phyloP scores from a whole-genome alignment of 2,797 vertebrate species.

The Platyrinchus mystaceus region DNA sequence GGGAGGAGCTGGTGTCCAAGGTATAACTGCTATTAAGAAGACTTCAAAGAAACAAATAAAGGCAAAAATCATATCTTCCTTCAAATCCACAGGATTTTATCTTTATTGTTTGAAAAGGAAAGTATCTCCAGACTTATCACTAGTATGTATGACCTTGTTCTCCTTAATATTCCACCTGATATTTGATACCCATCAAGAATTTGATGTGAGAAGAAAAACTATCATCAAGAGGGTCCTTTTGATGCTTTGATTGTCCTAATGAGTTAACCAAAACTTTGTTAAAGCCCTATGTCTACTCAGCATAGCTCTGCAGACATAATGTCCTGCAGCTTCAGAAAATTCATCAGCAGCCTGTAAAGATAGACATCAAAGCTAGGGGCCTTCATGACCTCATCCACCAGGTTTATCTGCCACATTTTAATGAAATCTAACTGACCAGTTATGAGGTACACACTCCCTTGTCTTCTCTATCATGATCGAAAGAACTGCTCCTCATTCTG shows the following conservation, averaged over 20 bases:
- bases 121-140: neutral
- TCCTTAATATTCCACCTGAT: constrained; percentile 23
- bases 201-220: neutral
- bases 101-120: constrained; percentile 26
- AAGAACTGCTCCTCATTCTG: neutral
- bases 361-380: neutral
- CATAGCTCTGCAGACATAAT: neutral
- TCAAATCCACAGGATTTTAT: constrained; percentile 1
- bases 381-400: neutral
- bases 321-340: constrained; percentile 25
- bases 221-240: neutral
- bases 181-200: constrained; percentile 43
- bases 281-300: neutral
- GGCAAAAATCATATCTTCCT: neutral
- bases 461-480: neutral
- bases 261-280: constrained; percentile 27
- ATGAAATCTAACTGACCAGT: neutral
- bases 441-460: neutral
- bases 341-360: neutral
- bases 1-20: neutral
- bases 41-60: neutral
- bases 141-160: constrained; percentile 15
- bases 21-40: neutral
- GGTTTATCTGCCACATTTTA: neutral
- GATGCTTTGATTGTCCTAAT: neutral